Evolutionary conservation across 2,888 invertebrate genomes (phyloP).

Genomic region (Rhamnusium bicolor): DNA sequence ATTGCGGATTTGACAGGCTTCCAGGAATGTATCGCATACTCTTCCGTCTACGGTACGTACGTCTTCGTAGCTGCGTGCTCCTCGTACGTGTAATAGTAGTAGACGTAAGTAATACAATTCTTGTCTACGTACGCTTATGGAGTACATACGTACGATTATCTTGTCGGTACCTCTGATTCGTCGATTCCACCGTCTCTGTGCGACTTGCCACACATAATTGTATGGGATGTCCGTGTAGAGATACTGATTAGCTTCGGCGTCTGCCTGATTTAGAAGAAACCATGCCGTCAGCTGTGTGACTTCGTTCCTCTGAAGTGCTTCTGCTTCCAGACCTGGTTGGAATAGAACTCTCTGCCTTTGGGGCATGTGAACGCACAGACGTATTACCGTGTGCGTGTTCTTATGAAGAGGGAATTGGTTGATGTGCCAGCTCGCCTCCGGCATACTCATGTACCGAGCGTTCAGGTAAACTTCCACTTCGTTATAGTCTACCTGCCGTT

Average conservation of each 20-base stretch:
- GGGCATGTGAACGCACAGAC: constrained; percentile 2
- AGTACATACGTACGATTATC: no score
- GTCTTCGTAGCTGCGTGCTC: no score
- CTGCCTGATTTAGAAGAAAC: background rate
- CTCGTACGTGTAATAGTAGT: no score
- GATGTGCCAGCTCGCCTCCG: background rate
- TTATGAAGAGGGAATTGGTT: background rate
- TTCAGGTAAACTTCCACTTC: background rate
- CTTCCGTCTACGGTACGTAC: no score
- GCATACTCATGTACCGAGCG: background rate
- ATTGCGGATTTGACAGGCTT: no score
- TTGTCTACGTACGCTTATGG: no score
- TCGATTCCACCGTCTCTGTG: no score
- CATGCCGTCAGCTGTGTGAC: background rate
- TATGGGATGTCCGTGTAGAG: background rate
- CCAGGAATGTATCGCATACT: no score
- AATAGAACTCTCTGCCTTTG: background rate
- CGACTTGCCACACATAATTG: no score
- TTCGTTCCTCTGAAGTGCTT: background rate
- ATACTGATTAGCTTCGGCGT: background rate
- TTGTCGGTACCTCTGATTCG: no score
- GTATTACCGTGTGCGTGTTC: background rate
- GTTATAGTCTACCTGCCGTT: background rate
- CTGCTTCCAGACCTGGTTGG: background rate
- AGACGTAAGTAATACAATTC: no score